These are phyloP conservation scores for Acronicta leporina DNA, from an alignment of 2,888 invertebrate species.

Conservation along the genomic window DNA sequence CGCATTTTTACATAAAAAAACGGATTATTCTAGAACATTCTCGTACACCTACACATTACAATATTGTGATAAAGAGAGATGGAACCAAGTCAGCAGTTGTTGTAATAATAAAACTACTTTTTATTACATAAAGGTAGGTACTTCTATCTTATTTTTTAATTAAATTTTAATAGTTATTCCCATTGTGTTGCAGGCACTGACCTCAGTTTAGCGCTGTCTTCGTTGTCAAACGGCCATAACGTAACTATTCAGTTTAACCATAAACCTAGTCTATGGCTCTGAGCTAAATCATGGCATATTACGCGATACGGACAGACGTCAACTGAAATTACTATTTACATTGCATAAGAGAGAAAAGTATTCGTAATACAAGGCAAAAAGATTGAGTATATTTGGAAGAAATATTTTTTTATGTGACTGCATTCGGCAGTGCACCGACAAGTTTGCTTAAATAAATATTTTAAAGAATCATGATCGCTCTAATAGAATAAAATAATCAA, in stretches of 20 bases:
- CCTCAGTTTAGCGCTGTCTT: slow-evolving; percentile 87
- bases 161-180: slow-evolving; percentile 71
- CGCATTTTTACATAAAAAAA: too few species aligned
- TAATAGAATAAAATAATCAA: slow-evolving; percentile 1
- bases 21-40: too few species aligned
- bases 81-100: too few species aligned
- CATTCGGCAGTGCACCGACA: slow-evolving; percentile 3
- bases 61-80: too few species aligned
- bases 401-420: neutral
- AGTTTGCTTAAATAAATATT: slow-evolving; percentile 5
- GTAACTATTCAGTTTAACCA: slow-evolving; percentile 29
- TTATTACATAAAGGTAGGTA: too few species aligned
- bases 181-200: slow-evolving; percentile 74
- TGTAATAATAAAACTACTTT: too few species aligned
- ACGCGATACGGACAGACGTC: slow-evolving; percentile 74
- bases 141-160: neutral
- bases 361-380: neutral
- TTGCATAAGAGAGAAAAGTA: slow-evolving; percentile 18
- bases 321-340: slow-evolving; percentile 74
- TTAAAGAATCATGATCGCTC: slow-evolving; percentile 6
- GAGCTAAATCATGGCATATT: slow-evolving; percentile 19
- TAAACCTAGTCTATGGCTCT: slow-evolving; percentile 26
- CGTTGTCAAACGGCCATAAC: slow-evolving; percentile 49
- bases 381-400: neutral
- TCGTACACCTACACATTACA: too few species aligned